Conservation (phyloP, 92 coral and sea anemone genomes). For the Muricea muricata region DNA sequence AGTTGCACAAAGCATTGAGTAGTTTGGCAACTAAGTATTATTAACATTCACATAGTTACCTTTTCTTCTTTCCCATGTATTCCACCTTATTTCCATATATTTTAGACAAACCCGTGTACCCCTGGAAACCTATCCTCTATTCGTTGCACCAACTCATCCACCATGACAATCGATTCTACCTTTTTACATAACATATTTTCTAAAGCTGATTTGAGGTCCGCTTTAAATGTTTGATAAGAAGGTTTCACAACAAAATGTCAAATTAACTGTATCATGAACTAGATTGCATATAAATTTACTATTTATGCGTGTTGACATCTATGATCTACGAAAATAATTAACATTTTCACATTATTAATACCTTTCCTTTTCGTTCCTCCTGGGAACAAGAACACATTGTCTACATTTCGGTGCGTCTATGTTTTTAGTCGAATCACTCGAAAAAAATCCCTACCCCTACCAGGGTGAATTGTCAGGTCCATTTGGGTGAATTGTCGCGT, state of each 20-base stretch:
- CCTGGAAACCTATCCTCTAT: neutral
- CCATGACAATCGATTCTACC: constrained; percentile 15
- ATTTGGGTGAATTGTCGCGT: constrained; percentile 14
- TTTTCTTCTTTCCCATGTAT: constrained; percentile 31
- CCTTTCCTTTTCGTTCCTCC: constrained; percentile 58
- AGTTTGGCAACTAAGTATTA: neutral
- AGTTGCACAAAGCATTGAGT: too few relatives aligned
- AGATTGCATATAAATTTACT: neutral
- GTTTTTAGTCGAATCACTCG: neutral
- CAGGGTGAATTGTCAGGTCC: constrained; percentile 54
- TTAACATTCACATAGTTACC: constrained; percentile 1
- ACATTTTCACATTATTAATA: neutral
- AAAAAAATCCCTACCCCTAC: constrained; percentile 19
- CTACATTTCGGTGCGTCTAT: neutral
- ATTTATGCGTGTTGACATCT: neutral
- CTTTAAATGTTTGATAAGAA: constrained; percentile 25
- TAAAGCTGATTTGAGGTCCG: neutral
- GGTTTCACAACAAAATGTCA: constrained; percentile 32
- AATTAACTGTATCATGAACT: neutral
- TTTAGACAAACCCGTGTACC: neutral
- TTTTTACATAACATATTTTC: neutral
- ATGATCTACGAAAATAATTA: neutral
- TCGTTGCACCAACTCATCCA: constrained; percentile 6
- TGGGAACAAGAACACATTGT: constrained; percentile 30
- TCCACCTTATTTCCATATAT: constrained; percentile 26